Evolutionary conservation across 2,888 invertebrate genomes (phyloP).

Genomic region (Ectobius pallidus): DNA sequence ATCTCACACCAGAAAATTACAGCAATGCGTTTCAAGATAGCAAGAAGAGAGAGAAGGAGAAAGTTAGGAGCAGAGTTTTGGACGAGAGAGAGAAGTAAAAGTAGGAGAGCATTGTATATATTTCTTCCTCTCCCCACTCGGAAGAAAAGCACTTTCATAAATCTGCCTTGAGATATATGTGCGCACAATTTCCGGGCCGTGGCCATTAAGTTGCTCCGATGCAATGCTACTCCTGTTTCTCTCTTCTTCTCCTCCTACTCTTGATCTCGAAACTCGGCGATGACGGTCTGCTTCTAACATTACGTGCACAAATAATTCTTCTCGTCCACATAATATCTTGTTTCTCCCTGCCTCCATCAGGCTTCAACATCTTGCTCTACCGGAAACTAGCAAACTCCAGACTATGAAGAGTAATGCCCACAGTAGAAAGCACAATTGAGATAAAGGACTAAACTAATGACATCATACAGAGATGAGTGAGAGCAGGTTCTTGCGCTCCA

Average conservation of each 20-base stretch:
- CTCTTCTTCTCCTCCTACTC: constrained; percentile 21
- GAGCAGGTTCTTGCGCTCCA: no score
- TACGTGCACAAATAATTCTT: constrained; percentile 39
- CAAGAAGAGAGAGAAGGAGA: constrained; percentile 43
- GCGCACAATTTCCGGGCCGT: constrained; percentile 90
- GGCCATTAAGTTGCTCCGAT: constrained; percentile 69
- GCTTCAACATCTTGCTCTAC: background rate
- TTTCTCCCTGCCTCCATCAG: constrained; percentile 1
- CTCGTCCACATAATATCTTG: constrained; percentile 37
- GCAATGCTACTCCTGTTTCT: constrained; percentile 40
- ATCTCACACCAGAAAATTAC: constrained; percentile 44
- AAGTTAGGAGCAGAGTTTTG: constrained; percentile 44
- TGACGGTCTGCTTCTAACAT: background rate
- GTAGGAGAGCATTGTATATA: constrained; percentile 42
- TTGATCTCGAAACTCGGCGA: constrained; percentile 15
- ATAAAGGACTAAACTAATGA: constrained; percentile 32
- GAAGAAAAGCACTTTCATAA: constrained; percentile 83
- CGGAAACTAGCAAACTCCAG: no score
- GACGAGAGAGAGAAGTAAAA: constrained; percentile 12
- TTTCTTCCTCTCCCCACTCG: constrained; percentile 52
- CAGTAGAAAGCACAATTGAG: constrained; percentile 36
- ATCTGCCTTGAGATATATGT: constrained; percentile 89
- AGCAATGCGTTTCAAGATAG: constrained; percentile 44
- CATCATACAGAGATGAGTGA: constrained; percentile 30
- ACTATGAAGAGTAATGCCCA: constrained; percentile 32